These are phyloP conservation scores for Tinea trinotella DNA, from an alignment of 2,888 invertebrate species.

Conservation along the genomic window DNA sequence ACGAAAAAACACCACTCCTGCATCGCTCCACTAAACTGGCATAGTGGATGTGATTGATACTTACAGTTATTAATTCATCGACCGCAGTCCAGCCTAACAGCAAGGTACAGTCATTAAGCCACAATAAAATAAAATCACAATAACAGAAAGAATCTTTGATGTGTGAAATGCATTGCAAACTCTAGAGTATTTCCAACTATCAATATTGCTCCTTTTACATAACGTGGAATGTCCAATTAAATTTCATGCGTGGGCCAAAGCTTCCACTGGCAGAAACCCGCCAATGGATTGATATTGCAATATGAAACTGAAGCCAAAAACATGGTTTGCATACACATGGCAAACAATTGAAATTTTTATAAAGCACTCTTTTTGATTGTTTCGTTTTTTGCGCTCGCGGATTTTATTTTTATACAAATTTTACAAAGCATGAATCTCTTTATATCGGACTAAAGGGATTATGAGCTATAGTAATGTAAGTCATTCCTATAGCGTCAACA, in stretches of 20 bases:
- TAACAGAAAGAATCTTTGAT: background rate
- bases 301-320: constrained; percentile 24
- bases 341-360: constrained; percentile 3
- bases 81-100: too few relatives aligned
- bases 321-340: background rate
- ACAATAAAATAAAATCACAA: too few relatives aligned
- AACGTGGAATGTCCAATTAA: constrained; percentile 41
- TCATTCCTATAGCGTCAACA: too few relatives aligned
- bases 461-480: too few relatives aligned
- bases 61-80: too few relatives aligned
- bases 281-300: constrained; percentile 29
- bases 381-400: background rate
- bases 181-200: background rate
- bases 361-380: constrained; percentile 4
- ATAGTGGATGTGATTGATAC: too few relatives aligned
- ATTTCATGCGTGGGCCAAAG: constrained; percentile 22
- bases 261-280: constrained; percentile 31
- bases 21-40: too few relatives aligned
- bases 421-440: too few relatives aligned
- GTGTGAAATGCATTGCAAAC: background rate
- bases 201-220: background rate
- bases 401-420: background rate
- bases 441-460: too few relatives aligned
- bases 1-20: too few relatives aligned
- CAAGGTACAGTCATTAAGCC: too few relatives aligned